Base-by-base conservation (phyloP, 1,140 invertebrate species). In the Plectus sambesii region DNA sequence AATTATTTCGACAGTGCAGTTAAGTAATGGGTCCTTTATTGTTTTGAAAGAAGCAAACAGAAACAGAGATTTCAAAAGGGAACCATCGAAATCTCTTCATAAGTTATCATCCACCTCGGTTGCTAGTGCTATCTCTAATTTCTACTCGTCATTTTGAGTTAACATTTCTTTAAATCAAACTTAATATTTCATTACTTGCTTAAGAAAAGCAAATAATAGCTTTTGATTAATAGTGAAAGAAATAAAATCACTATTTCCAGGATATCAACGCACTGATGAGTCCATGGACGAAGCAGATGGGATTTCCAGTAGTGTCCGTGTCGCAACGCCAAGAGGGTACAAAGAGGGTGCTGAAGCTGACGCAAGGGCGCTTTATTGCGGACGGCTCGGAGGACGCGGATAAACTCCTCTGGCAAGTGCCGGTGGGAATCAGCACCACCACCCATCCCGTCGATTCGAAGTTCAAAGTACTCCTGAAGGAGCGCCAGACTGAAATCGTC, bases 271-370 rank as follows among this genome's bases (percentile, higher is more conserved):
- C 78, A 26, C 81, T 98, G 0, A 98, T 99, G 93, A 83, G 82
- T 1, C 84, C 82, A 9, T 97, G 90, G 90, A 94, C 86, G 0
- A 76, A 77, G 60, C 85, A 92, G 69, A 87, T 86, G 78, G 90
- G 89, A 22, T 94, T 86, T 65, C 87, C 87, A 5, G 74, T 81
- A 1, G 65, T 82, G 0, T 70, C 64, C 30, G 77, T 77, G 8
- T 51, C 19, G 3, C 47, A 47, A 22, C 20, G 42, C 30, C 64
- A 71, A 47, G 67, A 74, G 15, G 73, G 69, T 12, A 63, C 63
- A 12, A 75, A 80, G 40, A 74, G 82, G 23, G 66, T 81, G 3
- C 61, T 96, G 83, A 90, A 63, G 68, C 70, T 36, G 59, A 59
- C 50, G 37, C 54, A 53, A 43, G 38, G 44, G 42, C 50, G 56